A percentile compares a stretch with the other conserved stretches of the same genome.
These are phyloP conservation scores for Pheosia gnoma DNA, from an alignment of 2,888 invertebrate species.

Conservation along the genomic window DNA sequence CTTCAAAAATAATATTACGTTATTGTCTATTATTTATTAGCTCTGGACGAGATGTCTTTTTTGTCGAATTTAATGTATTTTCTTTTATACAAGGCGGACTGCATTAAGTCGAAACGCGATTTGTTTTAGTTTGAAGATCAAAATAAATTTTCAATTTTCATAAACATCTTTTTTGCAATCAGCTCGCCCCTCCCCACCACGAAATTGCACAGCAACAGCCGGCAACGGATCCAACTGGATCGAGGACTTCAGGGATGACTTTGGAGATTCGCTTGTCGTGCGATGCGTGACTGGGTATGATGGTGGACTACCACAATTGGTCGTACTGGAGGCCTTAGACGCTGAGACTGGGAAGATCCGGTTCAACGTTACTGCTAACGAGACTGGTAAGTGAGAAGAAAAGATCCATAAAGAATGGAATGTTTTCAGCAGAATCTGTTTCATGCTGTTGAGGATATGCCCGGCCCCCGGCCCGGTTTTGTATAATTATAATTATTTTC, in stretches of 20 bases:
- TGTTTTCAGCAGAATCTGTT: too few species aligned
- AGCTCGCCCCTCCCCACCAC: constrained; percentile 92
- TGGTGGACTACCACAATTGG: constrained; percentile 93
- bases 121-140: too few species aligned
- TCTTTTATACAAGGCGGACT: too few species aligned
- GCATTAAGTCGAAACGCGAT: too few species aligned
- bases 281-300: constrained; percentile 95
- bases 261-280: constrained; percentile 85
- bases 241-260: constrained; percentile 66
- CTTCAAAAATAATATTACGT: too few species aligned
- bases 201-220: constrained; percentile 92
- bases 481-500: not conserved
- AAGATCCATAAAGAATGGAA: not conserved
- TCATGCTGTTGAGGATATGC: too few species aligned
- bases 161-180: constrained; percentile 15
- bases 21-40: too few species aligned
- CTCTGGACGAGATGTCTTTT: too few species aligned
- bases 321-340: constrained; percentile 92
- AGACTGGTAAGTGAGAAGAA: constrained; percentile 65
- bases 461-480: too few species aligned
- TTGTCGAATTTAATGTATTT: too few species aligned
- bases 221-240: constrained; percentile 82
- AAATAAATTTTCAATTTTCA: too few species aligned
- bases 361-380: constrained; percentile 88
- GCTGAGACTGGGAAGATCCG: constrained; percentile 86